phyloP scores from a whole-genome alignment of 2,888 invertebrate genomes.

The Trichogramma evanescens region DNA sequence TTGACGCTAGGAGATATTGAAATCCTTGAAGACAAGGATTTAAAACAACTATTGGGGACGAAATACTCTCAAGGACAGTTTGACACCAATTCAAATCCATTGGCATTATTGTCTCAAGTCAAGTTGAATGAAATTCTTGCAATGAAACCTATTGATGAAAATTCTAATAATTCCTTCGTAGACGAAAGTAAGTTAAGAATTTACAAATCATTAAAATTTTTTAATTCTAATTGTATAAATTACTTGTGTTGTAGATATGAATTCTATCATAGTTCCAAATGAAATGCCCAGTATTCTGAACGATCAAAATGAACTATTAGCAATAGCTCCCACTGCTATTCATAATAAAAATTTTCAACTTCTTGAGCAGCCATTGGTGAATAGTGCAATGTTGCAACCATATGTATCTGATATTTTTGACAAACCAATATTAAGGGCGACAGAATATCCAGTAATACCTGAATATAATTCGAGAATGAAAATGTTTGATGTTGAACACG shows the following conservation, averaged over 20 bases:
- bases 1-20: conserved; percentile 33
- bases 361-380: conserved; percentile 25
- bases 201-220: not conserved
- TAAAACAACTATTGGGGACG: conserved; percentile 33
- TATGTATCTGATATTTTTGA: conserved; percentile 12
- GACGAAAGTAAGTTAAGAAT: conserved; percentile 12
- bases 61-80: conserved; percentile 38
- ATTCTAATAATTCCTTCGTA: not conserved
- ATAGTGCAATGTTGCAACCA: conserved; percentile 19
- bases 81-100: conserved; percentile 31
- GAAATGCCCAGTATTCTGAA: conserved; percentile 30
- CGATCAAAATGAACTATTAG: conserved; percentile 30
- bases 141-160: conserved; percentile 25
- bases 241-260: conserved; percentile 7
- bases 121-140: conserved; percentile 41
- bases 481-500: conserved; percentile 16
- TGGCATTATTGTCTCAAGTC: conserved; percentile 35
- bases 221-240: not conserved
- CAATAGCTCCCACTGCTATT: conserved; percentile 16
- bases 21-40: conserved; percentile 40
- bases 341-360: conserved; percentile 6
- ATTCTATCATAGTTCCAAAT: conserved; percentile 8
- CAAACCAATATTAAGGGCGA: conserved; percentile 9
- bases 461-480: conserved; percentile 13
- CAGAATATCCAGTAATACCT: conserved; percentile 13